Evolutionary conservation across 2,888 invertebrate species (phyloP).

Genomic region (Platypus cylindrus): DNA sequence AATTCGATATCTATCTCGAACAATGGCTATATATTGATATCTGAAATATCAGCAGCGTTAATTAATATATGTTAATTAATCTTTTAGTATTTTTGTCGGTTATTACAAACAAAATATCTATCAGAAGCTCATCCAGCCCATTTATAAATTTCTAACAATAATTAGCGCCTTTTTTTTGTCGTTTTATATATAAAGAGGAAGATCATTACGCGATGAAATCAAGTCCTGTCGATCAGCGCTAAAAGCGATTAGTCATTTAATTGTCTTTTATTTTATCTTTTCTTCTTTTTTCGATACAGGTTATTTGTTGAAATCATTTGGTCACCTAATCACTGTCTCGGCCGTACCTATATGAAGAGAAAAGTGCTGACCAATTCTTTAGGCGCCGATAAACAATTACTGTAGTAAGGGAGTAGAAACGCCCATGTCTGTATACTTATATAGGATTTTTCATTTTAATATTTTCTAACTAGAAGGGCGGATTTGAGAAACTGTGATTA

Average conservation of each 20-base stretch:
- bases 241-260: slow-evolving; percentile 16
- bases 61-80: no score
- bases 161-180: slow-evolving; percentile 12
- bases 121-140: no score
- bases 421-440: slow-evolving; percentile 19
- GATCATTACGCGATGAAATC: slow-evolving; percentile 9
- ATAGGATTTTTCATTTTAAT: no score
- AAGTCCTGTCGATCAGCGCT: slow-evolving; percentile 10
- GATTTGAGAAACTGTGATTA: no score
- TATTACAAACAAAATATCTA: no score
- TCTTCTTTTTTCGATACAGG: slow-evolving; percentile 5
- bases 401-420: slow-evolving; percentile 19
- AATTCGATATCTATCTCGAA: no score
- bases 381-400: slow-evolving; percentile 37
- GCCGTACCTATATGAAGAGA: slow-evolving; percentile 14
- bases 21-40: no score
- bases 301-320: slow-evolving; percentile 32
- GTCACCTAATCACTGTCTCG: slow-evolving; percentile 33
- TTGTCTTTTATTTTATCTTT: slow-evolving; percentile 14
- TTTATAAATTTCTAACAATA: no score
- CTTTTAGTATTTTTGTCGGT: no score
- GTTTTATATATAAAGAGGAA: no score
- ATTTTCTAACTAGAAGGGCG: no score
- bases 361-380: slow-evolving; percentile 33
- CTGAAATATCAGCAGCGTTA: no score